A percentile compares a stretch with the other conserved stretches of the same genome.
Conservation (phyloP, 2,797 vertebrate genomes). For the Sebastes cheni region DNA sequence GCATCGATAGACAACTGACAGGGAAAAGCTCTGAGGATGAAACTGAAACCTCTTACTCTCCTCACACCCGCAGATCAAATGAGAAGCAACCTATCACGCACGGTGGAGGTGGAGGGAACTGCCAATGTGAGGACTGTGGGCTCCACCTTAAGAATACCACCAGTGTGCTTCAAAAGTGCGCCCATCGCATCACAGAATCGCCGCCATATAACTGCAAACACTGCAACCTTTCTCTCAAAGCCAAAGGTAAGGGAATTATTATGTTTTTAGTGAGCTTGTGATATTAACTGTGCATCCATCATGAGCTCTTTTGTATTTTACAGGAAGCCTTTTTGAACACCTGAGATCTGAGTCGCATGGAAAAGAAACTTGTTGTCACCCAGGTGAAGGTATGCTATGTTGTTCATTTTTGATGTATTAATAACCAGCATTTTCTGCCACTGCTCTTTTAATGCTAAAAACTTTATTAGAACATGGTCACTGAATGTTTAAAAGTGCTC, state of each 20-base stretch:
- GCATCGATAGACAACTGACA: conserved; percentile 47
- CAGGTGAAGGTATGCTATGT: conserved; percentile 80
- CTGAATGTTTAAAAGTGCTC: background rate
- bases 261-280: no score
- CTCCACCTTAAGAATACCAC: conserved; percentile 89
- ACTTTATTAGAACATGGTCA: background rate
- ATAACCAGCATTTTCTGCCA: background rate
- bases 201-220: conserved; percentile 87
- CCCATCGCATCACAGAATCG: conserved; percentile 86
- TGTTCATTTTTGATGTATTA: background rate
- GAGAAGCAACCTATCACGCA: conserved; percentile 86
- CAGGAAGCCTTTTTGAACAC: conserved; percentile 89
- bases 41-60: conserved; percentile 40
- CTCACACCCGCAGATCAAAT: conserved; percentile 88
- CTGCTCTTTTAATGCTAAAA: background rate
- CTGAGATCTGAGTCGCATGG: conserved; percentile 88
- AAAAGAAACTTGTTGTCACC: conserved; percentile 82
- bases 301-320: conserved; percentile 37
- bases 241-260: conserved; percentile 83
- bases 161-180: conserved; percentile 89
- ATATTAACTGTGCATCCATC: background rate
- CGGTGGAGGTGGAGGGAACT: conserved; percentile 86
- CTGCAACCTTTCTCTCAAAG: conserved; percentile 89
- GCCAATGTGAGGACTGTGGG: conserved; percentile 89
- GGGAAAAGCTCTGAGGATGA: conserved; percentile 16